A percentile compares a stretch with the other conserved stretches of the same genome.
Conservation (phyloP, 2,797 vertebrate species). For the Acrossocheilus wenchowensis region DNA sequence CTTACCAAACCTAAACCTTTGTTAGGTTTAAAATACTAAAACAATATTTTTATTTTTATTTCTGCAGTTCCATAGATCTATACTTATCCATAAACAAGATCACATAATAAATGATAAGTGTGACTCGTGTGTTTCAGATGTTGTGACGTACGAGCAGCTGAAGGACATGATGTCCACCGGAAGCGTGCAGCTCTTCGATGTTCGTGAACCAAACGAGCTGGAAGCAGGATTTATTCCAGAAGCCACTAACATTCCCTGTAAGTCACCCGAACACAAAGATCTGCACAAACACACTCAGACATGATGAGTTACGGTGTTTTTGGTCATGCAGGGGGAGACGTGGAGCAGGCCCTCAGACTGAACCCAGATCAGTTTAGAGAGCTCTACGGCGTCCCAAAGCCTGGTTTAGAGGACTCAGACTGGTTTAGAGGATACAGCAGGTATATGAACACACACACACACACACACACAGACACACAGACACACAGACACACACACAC, state of each 20-base stretch:
- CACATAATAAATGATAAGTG: not conserved
- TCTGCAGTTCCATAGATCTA: not conserved
- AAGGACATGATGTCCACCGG: conserved; percentile 52
- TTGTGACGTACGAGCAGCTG: conserved; percentile 51
- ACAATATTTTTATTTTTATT: not conserved
- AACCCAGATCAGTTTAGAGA: conserved; percentile 51
- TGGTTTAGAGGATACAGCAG: conserved; percentile 46
- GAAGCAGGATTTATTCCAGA: conserved; percentile 51
- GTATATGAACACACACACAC: conserved; percentile 28
- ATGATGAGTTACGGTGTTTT: not conserved
- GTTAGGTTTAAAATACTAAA: not conserved
- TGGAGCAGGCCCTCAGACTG: conserved; percentile 53
- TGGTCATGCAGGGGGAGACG: conserved; percentile 47
- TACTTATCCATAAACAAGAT: not conserved
- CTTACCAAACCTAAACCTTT: too few relatives aligned
- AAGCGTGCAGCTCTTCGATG: conserved; percentile 56
- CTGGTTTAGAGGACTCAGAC: conserved; percentile 37
- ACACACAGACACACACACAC: too few relatives aligned
- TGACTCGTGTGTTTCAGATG: conserved; percentile 1
- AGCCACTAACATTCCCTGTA: conserved; percentile 51
- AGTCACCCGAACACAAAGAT: conserved; percentile 13
- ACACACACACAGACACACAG: too few relatives aligned
- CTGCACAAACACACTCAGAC: not conserved
- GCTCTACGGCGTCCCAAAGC: conserved; percentile 42
- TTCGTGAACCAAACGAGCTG: conserved; percentile 58